These are phyloP conservation scores for Lineus longissimus DNA, from an alignment of 1,140 invertebrate genomes.

Conservation along the genomic window DNA sequence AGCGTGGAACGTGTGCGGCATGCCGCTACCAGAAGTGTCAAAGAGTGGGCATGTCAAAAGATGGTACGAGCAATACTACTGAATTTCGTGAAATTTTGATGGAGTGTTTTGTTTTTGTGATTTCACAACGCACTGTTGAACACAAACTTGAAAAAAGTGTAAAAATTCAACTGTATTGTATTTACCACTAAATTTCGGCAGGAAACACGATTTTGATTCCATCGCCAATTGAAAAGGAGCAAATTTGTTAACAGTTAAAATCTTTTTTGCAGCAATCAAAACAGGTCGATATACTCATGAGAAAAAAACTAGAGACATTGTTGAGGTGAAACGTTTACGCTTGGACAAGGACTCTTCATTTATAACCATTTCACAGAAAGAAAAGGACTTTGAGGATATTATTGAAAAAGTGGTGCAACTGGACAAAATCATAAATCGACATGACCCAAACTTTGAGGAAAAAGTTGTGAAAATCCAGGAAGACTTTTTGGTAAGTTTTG, in stretches of 20 bases:
- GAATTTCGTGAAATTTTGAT: no score
- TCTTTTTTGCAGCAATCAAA: conserved; percentile 40
- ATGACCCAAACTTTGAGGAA: conserved; percentile 18
- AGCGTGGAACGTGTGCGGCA: conserved; percentile 38
- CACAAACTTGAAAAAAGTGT: no score
- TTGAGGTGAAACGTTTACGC: conserved; percentile 38
- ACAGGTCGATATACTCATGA: conserved; percentile 50
- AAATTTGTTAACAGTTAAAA: no score
- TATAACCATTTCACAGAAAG: not conserved
- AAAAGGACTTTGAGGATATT: conserved; percentile 14
- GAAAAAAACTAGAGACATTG: conserved; percentile 44
- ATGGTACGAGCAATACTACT: conserved; percentile 36
- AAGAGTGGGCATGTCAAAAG: conserved; percentile 47
- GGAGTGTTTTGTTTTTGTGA: no score
- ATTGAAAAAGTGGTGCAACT: conserved; percentile 15
- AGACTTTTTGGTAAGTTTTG: conserved; percentile 19
- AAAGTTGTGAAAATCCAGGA: conserved; percentile 17
- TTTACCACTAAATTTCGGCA: no score
- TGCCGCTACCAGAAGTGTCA: conserved; percentile 48
- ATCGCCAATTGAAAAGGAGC: no score
- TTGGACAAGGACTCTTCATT: not conserved
- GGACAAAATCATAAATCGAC: conserved; percentile 18
- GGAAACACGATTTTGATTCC: no score
- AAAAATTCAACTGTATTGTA: no score
- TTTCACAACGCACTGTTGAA: no score